phyloP scores from a whole-genome alignment of 2,797 vertebrate species.

The Bryconaethiops microstoma region DNA sequence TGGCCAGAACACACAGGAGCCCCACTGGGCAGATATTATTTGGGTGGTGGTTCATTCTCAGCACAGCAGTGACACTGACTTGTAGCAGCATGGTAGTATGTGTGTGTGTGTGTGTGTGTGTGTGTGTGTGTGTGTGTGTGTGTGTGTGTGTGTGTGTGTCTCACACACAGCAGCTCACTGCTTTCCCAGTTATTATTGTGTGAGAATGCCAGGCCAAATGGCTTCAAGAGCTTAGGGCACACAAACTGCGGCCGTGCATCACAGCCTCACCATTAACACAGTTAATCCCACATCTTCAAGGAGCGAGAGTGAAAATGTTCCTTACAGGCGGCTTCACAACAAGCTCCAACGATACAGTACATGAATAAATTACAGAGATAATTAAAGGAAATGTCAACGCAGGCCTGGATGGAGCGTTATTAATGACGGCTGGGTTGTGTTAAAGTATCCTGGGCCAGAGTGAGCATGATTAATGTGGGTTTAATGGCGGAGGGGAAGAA shows the following conservation, averaged over 20 bases:
- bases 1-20: too few relatives aligned
- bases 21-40: too few relatives aligned
- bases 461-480: slow-evolving; percentile 73
- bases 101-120: neutral
- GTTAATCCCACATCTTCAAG: slow-evolving; percentile 74
- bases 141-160: neutral
- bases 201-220: slow-evolving; percentile 71
- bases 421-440: slow-evolving; percentile 72
- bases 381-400: slow-evolving; percentile 85
- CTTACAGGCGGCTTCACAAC: slow-evolving; percentile 78
- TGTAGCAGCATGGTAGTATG: too few relatives aligned
- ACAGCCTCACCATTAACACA: slow-evolving; percentile 76
- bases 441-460: slow-evolving; percentile 68
- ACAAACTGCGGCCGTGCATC: slow-evolving; percentile 69
- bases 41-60: neutral
- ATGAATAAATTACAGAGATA: slow-evolving; percentile 85
- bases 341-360: slow-evolving; percentile 78
- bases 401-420: slow-evolving; percentile 75
- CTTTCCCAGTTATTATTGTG: slow-evolving; percentile 64
- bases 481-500: slow-evolving; percentile 70
- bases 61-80: too few relatives aligned
- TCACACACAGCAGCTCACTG: slow-evolving; percentile 53
- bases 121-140: neutral
- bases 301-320: slow-evolving; percentile 75
- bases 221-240: slow-evolving; percentile 69